A percentile compares a stretch with the other conserved stretches of the same genome.
Evolutionary conservation across 2,113 vertebrate genomes (phyloP).

Genomic region (Gasterosteus nipponicus): DNA sequence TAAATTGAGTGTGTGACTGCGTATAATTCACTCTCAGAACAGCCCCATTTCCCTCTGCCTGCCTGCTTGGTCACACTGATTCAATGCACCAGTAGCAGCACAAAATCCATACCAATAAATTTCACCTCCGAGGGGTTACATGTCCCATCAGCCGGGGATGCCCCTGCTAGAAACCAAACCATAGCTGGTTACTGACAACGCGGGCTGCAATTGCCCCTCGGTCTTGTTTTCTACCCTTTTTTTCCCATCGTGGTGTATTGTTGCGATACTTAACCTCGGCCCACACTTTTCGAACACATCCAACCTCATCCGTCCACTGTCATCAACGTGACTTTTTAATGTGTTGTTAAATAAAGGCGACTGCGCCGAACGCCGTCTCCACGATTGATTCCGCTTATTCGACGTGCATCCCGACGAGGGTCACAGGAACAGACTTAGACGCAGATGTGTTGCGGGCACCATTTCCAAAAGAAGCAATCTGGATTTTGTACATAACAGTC

Average conservation of each 20-base stretch:
- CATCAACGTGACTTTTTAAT: slow-evolving; percentile 52
- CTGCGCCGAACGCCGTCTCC: slow-evolving; percentile 44
- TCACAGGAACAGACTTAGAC: slow-evolving; percentile 24
- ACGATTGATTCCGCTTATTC: slow-evolving; percentile 71
- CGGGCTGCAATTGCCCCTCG: slow-evolving; percentile 28
- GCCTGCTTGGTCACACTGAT: slow-evolving; percentile 81
- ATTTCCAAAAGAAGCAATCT: slow-evolving; percentile 68
- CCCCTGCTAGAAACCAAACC: slow-evolving; percentile 59
- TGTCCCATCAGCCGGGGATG: slow-evolving; percentile 68
- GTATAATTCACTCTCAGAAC: slow-evolving; percentile 81
- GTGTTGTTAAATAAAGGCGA: slow-evolving; percentile 67
- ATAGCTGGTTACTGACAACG: slow-evolving; percentile 65
- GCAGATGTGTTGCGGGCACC: slow-evolving; percentile 55
- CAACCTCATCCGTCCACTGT: slow-evolving; percentile 27
- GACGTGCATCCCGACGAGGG: slow-evolving; percentile 54
- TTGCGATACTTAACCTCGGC: slow-evolving; percentile 40
- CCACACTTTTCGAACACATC: slow-evolving; percentile 26
- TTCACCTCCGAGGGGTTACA: slow-evolving; percentile 71
- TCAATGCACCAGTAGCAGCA: slow-evolving; percentile 77
- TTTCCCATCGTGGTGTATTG: slow-evolving; percentile 45
- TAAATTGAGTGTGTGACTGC: slow-evolving; percentile 84
- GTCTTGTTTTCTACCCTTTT: slow-evolving; percentile 36
- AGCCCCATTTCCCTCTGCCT: slow-evolving; percentile 74
- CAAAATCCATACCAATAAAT: slow-evolving; percentile 82
- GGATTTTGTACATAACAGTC: slow-evolving; percentile 67